Conservation (phyloP, 2,113 vertebrate genomes). For the Semnopithecus entellus region DNA sequence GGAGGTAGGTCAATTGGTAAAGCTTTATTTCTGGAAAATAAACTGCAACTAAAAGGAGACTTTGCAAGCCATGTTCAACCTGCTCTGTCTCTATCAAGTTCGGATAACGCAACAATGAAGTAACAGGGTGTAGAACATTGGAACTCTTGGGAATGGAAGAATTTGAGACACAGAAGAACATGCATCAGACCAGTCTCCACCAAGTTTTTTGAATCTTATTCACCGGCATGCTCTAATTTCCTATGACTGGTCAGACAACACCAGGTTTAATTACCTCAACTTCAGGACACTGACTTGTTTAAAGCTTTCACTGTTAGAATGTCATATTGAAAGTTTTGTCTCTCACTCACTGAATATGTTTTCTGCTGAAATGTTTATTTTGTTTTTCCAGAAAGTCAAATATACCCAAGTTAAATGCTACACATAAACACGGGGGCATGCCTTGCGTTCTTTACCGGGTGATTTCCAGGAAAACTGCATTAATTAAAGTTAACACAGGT, state of each 20-base stretch:
- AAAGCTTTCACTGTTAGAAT: not conserved
- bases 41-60: not conserved
- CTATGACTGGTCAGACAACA: not conserved
- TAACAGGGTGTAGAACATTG: too few relatives aligned
- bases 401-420: not conserved
- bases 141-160: not conserved
- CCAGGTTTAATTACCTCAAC: not conserved
- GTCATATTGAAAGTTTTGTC: not conserved
- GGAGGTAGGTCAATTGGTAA: not conserved
- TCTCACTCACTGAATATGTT: not conserved
- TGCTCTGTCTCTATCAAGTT: fast-evolving
- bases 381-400: not conserved
- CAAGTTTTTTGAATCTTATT: not conserved
- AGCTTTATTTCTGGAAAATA: not conserved
- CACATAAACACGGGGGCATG: not conserved
- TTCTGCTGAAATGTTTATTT: not conserved
- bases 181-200: fast-evolving
- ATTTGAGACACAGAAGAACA: not conserved
- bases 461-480: slow-evolving; percentile 78
- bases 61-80: fast-evolving
- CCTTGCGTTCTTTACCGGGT: slow-evolving; percentile 74
- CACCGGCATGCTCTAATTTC: not conserved
- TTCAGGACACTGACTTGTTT: not conserved
- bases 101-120: not conserved
- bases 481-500: slow-evolving; percentile 83